Evolutionary conservation across 2,113 vertebrate genomes (phyloP), one percentile per base, ranked within the genome.

Genomic region (Nothobranchius furzeri): DNA sequence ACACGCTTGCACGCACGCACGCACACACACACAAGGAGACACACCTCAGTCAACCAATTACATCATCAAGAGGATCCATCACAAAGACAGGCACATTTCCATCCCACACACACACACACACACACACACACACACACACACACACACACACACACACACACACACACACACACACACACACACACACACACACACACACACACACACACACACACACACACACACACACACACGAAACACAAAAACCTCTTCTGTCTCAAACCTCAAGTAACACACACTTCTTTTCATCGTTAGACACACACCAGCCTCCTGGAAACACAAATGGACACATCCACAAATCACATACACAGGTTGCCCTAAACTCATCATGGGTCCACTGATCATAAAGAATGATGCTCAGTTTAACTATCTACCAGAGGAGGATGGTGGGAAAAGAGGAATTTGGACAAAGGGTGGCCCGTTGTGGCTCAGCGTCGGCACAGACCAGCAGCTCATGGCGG

Each of bases 321-420:
- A 49, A 50, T 17, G 4, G 54, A 70, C 73, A 57, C 60, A 43
- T 58, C 60, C 62, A 74, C 67, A 73, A 57, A 40, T 71, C 68
- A 80, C 60, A 83, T 76, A 64, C 73, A 77, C 80, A 81, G 46
- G 14, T 70, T 82, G 69, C 63, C 75, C 64, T 69, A 43, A 8
- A 69, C 79, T 81, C 84, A 82, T 86, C 83, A 82, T 35, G 89
- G 88, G 90, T 87, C 92, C 80, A 89, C 92, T 94, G 94, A 96
- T 96, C 94, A 96, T 96, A 95, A 99, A 96, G 95, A 97, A 96
- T 95, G 94, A 96, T 95, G 94, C 92, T 91, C 89, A 92, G 91
- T 91, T 91, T 96, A 96, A 95, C 93, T 91, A 79, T 76, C 72
- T 79, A 84, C 80, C 86, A 88, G 76, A 89, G 79, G 74, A 85